These are phyloP conservation scores for Nanger granti DNA, from an alignment of 2,113 vertebrate genomes.

Conservation along the genomic window DNA sequence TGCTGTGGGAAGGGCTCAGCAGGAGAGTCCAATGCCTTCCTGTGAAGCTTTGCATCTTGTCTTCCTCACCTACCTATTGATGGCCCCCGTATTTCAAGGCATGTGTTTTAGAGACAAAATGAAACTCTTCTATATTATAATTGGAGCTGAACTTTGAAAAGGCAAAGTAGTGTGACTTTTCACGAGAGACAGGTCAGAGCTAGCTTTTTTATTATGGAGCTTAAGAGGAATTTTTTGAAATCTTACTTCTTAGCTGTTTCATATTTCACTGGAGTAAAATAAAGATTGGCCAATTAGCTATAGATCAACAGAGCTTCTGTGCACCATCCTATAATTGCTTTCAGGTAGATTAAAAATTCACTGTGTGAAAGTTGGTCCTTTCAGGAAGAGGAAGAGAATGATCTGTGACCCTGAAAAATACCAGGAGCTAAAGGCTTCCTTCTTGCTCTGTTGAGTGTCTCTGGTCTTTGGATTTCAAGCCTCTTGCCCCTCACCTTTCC, in stretches of 20 bases:
- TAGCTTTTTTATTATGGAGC: not conserved
- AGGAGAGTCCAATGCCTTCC: not conserved
- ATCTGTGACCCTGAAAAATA: not conserved
- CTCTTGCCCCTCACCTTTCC: not conserved
- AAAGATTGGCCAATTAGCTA: not conserved
- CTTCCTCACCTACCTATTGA: not conserved
- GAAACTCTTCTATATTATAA: not conserved
- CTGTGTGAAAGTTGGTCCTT: not conserved
- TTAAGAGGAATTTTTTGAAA: not conserved
- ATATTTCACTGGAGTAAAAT: not conserved
- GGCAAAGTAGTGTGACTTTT: not conserved
- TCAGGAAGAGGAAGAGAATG: not conserved
- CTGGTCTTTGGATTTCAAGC: not conserved
- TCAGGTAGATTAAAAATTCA: slow-evolving; percentile 4
- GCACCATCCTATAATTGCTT: not conserved
- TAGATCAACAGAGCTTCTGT: slow-evolving; percentile 11
- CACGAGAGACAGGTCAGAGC: not conserved
- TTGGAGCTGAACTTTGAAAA: slow-evolving; percentile 17
- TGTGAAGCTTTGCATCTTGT: not conserved
- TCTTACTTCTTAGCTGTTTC: not conserved
- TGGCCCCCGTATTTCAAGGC: not conserved
- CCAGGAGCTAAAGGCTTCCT: not conserved
- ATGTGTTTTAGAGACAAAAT: not conserved
- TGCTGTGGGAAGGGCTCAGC: not conserved
- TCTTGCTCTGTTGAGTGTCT: not conserved